phyloP scores from a whole-genome alignment of 1,140 invertebrate genomes.

The Trinorchestia longiramus region DNA sequence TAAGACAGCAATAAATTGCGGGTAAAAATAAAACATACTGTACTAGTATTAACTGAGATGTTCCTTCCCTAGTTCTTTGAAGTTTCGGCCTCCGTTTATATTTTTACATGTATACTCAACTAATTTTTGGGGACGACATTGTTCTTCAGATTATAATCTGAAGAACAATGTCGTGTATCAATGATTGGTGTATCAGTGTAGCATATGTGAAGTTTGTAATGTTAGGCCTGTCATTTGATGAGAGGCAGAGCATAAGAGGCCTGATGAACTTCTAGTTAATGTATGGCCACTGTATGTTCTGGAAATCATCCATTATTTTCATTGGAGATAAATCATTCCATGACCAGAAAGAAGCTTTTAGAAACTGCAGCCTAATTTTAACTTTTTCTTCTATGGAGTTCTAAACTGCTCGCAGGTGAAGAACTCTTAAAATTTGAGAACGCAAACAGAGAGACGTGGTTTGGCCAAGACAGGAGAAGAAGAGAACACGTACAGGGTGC shows the following conservation, averaged over 20 bases:
- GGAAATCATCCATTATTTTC: not conserved
- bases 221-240: not conserved
- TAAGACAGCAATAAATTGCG: not conserved
- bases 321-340: not conserved
- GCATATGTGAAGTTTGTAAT: not conserved
- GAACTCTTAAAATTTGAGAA: too few relatives aligned
- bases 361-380: too few relatives aligned
- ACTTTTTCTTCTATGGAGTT: too few relatives aligned
- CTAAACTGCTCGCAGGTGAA: too few relatives aligned
- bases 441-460: too few relatives aligned
- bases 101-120: not conserved
- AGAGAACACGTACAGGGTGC: too few relatives aligned
- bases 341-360: not conserved
- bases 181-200: not conserved
- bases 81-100: not conserved
- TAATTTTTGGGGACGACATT: not conserved
- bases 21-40: not conserved
- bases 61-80: not conserved
- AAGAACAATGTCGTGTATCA: not conserved
- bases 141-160: not conserved
- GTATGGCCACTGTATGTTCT: not conserved
- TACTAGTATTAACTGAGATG: too few relatives aligned
- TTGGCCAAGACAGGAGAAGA: too few relatives aligned
- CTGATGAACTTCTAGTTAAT: not conserved
- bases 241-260: not conserved